Base-by-base conservation (phyloP, 2,113 vertebrate genomes). In the Aphyosemion australe region DNA sequence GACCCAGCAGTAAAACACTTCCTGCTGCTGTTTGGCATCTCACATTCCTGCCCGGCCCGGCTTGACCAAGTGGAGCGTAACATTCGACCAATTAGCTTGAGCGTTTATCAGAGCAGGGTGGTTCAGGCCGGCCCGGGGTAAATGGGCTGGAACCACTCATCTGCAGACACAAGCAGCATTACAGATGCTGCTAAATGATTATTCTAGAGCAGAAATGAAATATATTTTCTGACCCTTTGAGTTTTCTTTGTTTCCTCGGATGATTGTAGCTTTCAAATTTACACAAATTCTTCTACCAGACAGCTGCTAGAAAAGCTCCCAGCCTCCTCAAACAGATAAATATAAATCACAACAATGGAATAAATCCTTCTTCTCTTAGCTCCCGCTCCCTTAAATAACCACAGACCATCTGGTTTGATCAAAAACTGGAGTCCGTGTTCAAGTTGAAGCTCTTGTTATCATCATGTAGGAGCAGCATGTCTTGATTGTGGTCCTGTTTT, bases 91-190 rank as follows among this genome's bases (percentile, higher is more conserved):
- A 72, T 82, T 80, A 82, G 31, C 39, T 62, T 7, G 48, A 60
- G 34, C 66, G 68, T 82, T 64, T 49, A 67, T 70, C 69, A 58
- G 63, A 67, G 72, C 52, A 61, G 61, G 65, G 65, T 18, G 67
- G 63, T 49, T 66, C 54, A 72, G 69, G 60, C 55, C 19, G 60
- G 60, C 52, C 20, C 6, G 0, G 4, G 5, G 20, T 66, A 76
- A 85, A 88, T 78, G 74, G 76, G 67, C 56, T 76, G 84, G 69
- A 84, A 76, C 65, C 62, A 61, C 39, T 59, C 70, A 65, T 65
- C 78, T 67, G 34, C 61, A 76, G 51, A 61, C 53, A 64, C 32
- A 59, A 63, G 47, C 59, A 12, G 42, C 49, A 39, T 59, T 69
- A 55, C 65, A 48, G 59, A 59, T 65, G 47, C 51, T 60, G 39